Evolutionary conservation across 2,888 invertebrate genomes (phyloP).

Genomic region (Drymonia ruficornis): DNA sequence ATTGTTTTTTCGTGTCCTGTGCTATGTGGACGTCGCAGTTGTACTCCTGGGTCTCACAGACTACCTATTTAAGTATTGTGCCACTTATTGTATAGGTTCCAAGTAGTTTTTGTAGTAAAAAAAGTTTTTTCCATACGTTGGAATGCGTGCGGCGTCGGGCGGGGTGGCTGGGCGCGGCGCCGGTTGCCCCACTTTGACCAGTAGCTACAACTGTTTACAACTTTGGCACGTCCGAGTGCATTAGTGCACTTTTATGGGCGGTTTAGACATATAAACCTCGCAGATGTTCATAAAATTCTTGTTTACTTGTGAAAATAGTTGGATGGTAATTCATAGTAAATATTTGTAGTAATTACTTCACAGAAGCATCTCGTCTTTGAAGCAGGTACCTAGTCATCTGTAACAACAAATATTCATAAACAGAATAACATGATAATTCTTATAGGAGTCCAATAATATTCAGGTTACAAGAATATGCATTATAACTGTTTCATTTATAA

Average conservation of each 20-base stretch:
- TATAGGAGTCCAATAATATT: background rate
- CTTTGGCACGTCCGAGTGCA: slow-evolving; percentile 35
- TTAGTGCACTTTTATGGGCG: slow-evolving; percentile 26
- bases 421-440: background rate
- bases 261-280: slow-evolving; percentile 4
- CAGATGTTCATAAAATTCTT: background rate
- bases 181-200: slow-evolving; percentile 68
- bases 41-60: background rate
- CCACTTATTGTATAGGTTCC: background rate
- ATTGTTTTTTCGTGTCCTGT: slow-evolving; percentile 30
- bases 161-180: slow-evolving; percentile 71
- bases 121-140: slow-evolving; percentile 41
- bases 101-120: slow-evolving; percentile 29
- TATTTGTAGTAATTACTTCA: background rate
- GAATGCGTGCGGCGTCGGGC: slow-evolving; percentile 53
- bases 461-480: background rate
- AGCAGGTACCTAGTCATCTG: background rate
- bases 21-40: slow-evolving; percentile 26
- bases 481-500: no score
- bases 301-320: background rate
- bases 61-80: background rate
- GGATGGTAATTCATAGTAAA: background rate
- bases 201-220: slow-evolving; percentile 42
- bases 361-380: background rate
- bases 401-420: background rate